Evolutionary conservation across 1,140 invertebrate species (phyloP).

Genomic region (Drosophila pachea): DNA sequence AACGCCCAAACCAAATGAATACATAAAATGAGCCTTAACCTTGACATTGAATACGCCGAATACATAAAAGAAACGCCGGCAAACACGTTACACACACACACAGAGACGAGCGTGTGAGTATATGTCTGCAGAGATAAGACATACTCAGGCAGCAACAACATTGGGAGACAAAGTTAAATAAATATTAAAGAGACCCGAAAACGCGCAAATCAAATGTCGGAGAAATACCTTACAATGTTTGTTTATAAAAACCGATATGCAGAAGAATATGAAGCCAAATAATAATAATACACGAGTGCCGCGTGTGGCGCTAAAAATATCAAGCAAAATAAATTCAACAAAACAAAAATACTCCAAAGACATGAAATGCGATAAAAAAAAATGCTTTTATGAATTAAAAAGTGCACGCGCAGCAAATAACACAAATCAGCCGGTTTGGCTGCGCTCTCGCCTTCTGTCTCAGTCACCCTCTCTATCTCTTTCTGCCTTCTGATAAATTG

Average conservation of each 20-base stretch:
- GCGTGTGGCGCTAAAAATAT: constrained; percentile 70
- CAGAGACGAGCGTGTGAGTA: constrained; percentile 7
- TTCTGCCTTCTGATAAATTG: constrained; percentile 38
- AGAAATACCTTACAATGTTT: constrained; percentile 37
- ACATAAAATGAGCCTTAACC: constrained; percentile 72
- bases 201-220: constrained; percentile 37
- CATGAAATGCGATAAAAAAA: constrained; percentile 52
- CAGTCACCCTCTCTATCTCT: not conserved
- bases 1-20: constrained; percentile 56
- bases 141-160: constrained; percentile 1
- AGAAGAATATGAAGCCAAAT: constrained; percentile 7
- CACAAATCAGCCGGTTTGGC: constrained; percentile 45
- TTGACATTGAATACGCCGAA: constrained; percentile 69
- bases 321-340: constrained; percentile 41
- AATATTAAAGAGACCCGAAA: constrained; percentile 46
- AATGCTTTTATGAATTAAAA: constrained; percentile 42
- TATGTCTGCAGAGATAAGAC: constrained; percentile 10
- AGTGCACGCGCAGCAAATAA: constrained; percentile 34
- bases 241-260: constrained; percentile 40
- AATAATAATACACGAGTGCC: constrained; percentile 38
- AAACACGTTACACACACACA: constrained; percentile 55
- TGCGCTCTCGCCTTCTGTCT: not conserved
- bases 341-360: constrained; percentile 15
- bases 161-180: constrained; percentile 13
- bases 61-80: constrained; percentile 46